Conservation (phyloP, 2,113 vertebrate genomes). For the Eudyptes chrysolophus region DNA sequence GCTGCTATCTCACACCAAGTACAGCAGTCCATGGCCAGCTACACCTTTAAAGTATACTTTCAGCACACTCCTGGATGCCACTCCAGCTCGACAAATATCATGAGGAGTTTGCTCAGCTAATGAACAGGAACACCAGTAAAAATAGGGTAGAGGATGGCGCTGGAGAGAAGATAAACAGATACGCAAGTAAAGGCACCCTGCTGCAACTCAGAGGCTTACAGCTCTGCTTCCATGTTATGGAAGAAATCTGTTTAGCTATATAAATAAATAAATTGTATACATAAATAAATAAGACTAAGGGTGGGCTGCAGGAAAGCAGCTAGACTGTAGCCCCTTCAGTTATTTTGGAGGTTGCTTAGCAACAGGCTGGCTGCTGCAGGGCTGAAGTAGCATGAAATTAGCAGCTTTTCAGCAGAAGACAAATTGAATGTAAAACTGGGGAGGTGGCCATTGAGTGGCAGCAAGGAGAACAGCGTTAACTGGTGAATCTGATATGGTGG, state of each 20-base stretch:
- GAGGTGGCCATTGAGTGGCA: background rate
- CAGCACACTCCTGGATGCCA: background rate
- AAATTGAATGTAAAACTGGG: slow-evolving; percentile 22
- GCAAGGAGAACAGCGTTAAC: background rate
- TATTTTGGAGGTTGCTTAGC: slow-evolving; percentile 63
- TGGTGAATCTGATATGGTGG: background rate
- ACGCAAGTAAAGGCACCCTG: background rate
- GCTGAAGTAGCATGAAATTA: slow-evolving; percentile 43
- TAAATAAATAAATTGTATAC: slow-evolving; percentile 9
- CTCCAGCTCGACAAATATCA: background rate
- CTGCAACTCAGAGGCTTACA: background rate
- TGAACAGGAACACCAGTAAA: background rate
- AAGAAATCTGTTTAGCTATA: background rate
- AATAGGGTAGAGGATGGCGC: background rate
- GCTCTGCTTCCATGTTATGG: background rate
- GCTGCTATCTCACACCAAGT: fast-evolving
- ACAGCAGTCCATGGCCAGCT: background rate
- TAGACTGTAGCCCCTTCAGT: background rate
- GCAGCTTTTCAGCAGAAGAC: slow-evolving; percentile 35
- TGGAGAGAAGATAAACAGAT: background rate
- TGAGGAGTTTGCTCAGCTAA: background rate
- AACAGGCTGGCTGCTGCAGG: slow-evolving; percentile 37
- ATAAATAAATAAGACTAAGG: background rate
- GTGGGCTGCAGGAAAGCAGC: background rate
- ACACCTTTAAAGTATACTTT: background rate